A percentile compares a stretch with the other conserved stretches of the same genome.
Conservation (phyloP, 2,888 invertebrate genomes). For the Andrena fulva region DNA sequence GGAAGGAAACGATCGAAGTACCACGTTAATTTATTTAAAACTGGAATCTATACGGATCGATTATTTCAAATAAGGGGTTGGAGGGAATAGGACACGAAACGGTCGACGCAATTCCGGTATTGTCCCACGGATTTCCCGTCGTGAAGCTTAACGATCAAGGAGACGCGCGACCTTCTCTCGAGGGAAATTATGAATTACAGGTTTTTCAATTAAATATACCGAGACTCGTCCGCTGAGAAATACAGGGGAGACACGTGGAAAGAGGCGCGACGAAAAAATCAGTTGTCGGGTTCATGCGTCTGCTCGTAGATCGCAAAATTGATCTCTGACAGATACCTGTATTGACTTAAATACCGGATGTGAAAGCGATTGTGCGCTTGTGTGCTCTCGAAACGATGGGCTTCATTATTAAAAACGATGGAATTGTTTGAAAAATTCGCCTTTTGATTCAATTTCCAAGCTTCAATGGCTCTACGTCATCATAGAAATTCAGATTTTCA, state of each 20-base stretch:
- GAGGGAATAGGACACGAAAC: slow-evolving; percentile 1
- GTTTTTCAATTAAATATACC: slow-evolving; percentile 73
- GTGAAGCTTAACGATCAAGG: slow-evolving; percentile 47
- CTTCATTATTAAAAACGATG: neutral
- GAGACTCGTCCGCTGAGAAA: slow-evolving; percentile 60
- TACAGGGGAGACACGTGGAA: slow-evolving; percentile 23
- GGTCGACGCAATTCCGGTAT: slow-evolving; percentile 33
- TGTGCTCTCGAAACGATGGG: neutral
- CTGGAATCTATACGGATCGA: slow-evolving; percentile 2
- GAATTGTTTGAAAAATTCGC: neutral
- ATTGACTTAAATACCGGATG: neutral
- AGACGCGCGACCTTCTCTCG: slow-evolving; percentile 44
- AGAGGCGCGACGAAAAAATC: slow-evolving; percentile 35
- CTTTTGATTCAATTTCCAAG: neutral
- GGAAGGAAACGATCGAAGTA: neutral
- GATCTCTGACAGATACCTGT: neutral
- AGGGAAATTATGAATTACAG: slow-evolving; percentile 75
- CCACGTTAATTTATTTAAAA: slow-evolving; percentile 45
- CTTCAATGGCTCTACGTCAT: no score
- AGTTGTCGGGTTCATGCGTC: neutral
- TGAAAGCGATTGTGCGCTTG: neutral
- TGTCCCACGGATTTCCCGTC: slow-evolving; percentile 50
- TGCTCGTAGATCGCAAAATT: slow-evolving; percentile 25
- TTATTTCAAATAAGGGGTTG: neutral
- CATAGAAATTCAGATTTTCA: no score